Percentiles rank a stretch among this genome's conserved stretches.
Evolutionary conservation across 2,888 invertebrate genomes (phyloP).

Genomic region (Nemotelus nigrinus): DNA sequence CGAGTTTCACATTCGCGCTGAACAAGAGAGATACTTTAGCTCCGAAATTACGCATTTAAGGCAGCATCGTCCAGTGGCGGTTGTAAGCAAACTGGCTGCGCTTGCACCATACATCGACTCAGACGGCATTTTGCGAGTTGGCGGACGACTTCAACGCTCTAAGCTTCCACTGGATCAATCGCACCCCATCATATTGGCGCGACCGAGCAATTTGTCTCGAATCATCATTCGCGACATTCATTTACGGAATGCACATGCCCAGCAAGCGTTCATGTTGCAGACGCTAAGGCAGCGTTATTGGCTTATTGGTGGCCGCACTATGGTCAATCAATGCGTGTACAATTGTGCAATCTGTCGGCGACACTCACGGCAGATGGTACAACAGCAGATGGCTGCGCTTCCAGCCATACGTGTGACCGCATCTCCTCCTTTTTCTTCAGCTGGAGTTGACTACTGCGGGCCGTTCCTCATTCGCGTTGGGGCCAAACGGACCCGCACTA

Average conservation of each 20-base stretch:
- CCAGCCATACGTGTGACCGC: background rate
- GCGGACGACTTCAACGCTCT: too few species aligned
- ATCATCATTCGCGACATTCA: background rate
- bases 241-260: background rate
- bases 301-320: background rate
- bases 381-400: background rate
- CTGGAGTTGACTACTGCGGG: background rate
- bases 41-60: too few species aligned
- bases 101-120: too few species aligned
- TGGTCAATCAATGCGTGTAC: background rate
- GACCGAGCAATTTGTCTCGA: background rate
- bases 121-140: too few species aligned
- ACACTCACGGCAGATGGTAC: background rate
- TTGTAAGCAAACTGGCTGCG: too few species aligned
- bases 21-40: too few species aligned
- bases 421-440: background rate
- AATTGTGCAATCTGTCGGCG: background rate
- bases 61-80: too few species aligned
- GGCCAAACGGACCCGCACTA: background rate
- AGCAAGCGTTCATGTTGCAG: background rate
- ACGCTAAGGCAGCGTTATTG: background rate
- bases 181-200: background rate
- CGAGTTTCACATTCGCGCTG: too few species aligned
- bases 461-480: background rate
- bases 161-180: too few species aligned